Evolutionary conservation across 1,140 invertebrate genomes (phyloP), one percentile per base, ranked within the genome.

Genomic region (Agrypnia vestita): DNA sequence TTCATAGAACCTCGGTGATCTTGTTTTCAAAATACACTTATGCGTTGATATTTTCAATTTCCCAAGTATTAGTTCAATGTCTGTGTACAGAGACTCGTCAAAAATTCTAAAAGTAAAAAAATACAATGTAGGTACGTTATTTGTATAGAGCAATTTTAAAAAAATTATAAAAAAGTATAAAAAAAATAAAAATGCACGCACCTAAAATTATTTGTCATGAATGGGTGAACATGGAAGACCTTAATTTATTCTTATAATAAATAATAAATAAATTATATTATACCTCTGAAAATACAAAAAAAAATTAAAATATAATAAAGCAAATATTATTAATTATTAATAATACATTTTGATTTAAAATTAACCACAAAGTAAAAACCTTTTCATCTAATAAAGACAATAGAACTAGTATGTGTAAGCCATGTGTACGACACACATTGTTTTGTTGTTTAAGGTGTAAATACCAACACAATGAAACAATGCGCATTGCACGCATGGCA

Each of bases 31-130:
- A 82, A 88, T 88, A 82, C 87, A 88, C 84, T 86, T 84, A 85
- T 88, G 87, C 64, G 87, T 88, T 84, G 87, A 84, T 85, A 88
- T 85, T 86, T 88, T 88, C 84, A 87, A 79, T 86, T 88, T 88
- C 51, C 87, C 87, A 84, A 86, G 87, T 59, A 86, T 85, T 82
- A 88, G 84, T 85, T 89, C 87, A 78, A 89, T 81, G 84, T 89
- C 87, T 62, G 87, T 85, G 85, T 87, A 88, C 78, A 89, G 86
- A 72, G 87, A 88, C 84, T 89, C 87, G 84, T 89, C 87, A 84
- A 89, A 89, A 82, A 89, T 88, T 85, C 87, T 89, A 86, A 17
- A 86, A 87, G 75, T 75, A 55, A 62, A 53, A 51, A 43, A 49
- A 15, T n/a, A 0, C 21, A n/a, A 13, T 62, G 25, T n/a, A 62